Conservation (phyloP, 2,113 vertebrate species). For the Xyliphius kryptos region DNA sequence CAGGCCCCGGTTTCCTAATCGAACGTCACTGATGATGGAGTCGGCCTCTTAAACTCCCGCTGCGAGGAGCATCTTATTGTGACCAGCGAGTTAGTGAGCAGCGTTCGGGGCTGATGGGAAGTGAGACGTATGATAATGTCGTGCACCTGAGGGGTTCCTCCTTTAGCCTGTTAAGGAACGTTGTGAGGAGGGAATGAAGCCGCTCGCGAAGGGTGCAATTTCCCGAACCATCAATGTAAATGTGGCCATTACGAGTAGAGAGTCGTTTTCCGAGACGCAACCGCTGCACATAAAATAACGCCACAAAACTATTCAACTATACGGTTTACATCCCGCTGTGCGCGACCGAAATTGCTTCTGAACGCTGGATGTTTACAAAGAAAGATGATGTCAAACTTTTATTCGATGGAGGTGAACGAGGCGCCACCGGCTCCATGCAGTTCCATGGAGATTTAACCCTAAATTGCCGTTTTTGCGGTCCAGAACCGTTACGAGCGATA, state of each 20-base stretch:
- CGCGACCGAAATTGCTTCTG: neutral
- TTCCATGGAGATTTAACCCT: neutral
- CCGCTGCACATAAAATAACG: slow-evolving; percentile 7
- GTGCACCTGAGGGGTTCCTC: neutral
- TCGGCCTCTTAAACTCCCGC: neutral
- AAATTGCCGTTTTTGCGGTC: too few species aligned
- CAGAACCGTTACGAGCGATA: too few species aligned
- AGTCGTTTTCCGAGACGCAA: neutral
- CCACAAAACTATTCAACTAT: neutral
- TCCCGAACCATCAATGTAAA: neutral
- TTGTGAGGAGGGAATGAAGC: neutral
- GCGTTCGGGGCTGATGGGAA: slow-evolving; percentile 3
- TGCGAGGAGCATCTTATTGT: neutral
- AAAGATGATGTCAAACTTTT: neutral
- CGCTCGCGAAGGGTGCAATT: neutral
- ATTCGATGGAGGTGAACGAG: neutral
- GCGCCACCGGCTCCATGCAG: neutral
- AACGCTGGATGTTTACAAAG: neutral
- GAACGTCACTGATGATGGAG: slow-evolving; percentile 17
- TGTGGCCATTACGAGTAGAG: neutral
- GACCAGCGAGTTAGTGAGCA: neutral
- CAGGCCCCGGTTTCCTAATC: slow-evolving; percentile 2
- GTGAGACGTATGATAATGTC: neutral
- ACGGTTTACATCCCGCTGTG: neutral
- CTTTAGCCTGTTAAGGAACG: neutral